Evolutionary conservation across 2,113 vertebrate genomes (phyloP).

Genomic region (Gobiocypris rarus): DNA sequence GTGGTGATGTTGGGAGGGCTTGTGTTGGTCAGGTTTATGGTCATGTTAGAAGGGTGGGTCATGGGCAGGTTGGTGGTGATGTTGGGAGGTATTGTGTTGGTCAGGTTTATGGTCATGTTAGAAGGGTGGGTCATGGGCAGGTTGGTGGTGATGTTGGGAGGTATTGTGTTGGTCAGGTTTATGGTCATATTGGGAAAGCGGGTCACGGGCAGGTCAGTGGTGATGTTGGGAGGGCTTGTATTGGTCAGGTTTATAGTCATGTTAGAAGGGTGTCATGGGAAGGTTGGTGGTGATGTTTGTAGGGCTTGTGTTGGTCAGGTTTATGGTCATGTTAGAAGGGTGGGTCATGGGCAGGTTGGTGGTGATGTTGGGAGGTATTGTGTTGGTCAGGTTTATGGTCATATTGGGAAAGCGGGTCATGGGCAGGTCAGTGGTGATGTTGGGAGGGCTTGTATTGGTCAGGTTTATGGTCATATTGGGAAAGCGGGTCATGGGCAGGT

Average conservation of each 20-base stretch:
- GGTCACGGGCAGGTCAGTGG: not conserved
- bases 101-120: not conserved
- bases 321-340: not conserved
- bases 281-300: not conserved
- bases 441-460: too few relatives aligned
- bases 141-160: not conserved
- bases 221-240: not conserved
- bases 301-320: not conserved
- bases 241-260: not conserved
- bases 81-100: not conserved
- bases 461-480: too few relatives aligned
- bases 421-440: not conserved
- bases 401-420: not conserved
- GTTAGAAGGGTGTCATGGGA: not conserved
- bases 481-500: too few relatives aligned
- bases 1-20: not conserved
- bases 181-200: not conserved
- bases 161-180: not conserved
- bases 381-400: not conserved
- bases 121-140: accelerated
- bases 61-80: not conserved
- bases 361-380: not conserved
- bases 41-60: not conserved
- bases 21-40: not conserved
- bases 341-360: not conserved